Conservation (phyloP, 23 tunicate species). For the Phallusia fumigata region DNA sequence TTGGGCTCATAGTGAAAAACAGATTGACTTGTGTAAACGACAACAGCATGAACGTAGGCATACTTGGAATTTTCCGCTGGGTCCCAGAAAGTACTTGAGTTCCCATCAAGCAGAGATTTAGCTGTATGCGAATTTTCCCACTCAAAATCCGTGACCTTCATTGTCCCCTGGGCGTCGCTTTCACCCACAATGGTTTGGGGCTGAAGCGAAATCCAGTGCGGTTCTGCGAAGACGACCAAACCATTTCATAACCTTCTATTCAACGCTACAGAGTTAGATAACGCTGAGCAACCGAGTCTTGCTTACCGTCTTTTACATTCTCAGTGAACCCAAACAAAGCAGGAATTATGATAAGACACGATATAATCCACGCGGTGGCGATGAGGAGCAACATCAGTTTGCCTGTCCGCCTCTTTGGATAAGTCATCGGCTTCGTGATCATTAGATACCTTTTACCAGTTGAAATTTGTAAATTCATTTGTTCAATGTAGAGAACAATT, state of each 20-base stretch:
- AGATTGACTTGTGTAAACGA: too few relatives aligned
- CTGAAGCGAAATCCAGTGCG: conserved; percentile 1
- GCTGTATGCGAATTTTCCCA: background rate
- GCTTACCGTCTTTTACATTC: conserved; percentile 83
- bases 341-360: conserved; percentile 79
- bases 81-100: conserved; percentile 18
- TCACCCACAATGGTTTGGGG: background rate
- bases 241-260: background rate
- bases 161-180: background rate
- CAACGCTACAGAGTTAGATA: too few relatives aligned
- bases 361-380: conserved; percentile 66
- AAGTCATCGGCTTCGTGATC: conserved; percentile 87
- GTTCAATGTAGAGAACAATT: too few relatives aligned
- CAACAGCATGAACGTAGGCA: background rate
- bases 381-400: conserved; percentile 71
- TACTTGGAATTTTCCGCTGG: conserved; percentile 11
- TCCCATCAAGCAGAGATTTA: conserved; percentile 5
- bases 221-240: background rate
- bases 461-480: background rate
- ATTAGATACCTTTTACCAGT: conserved; percentile 64
- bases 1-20: too few relatives aligned
- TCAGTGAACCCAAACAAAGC: conserved; percentile 82
- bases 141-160: background rate
- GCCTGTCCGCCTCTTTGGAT: conserved; percentile 71
- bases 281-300: background rate